Evolutionary conservation across 1,140 invertebrate species (phyloP).

Genomic region (Heliconius congener): DNA sequence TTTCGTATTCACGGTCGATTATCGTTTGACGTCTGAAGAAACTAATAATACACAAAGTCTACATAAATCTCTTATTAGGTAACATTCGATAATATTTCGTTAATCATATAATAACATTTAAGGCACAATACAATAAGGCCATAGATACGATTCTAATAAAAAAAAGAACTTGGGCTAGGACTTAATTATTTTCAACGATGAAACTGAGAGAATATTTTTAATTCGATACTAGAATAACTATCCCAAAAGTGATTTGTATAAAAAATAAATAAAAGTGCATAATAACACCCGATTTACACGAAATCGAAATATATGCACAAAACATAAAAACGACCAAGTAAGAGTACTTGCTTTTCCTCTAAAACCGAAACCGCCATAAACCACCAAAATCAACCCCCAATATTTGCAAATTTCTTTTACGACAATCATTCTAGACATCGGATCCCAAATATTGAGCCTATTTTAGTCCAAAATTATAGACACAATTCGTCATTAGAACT

Average conservation of each 20-base stretch:
- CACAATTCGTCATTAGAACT: neutral
- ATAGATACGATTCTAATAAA: neutral
- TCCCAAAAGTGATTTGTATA: neutral
- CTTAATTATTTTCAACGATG: neutral
- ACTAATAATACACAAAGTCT: neutral
- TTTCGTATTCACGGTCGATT: constrained; percentile 1
- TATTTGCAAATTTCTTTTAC: neutral
- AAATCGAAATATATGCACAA: constrained; percentile 8
- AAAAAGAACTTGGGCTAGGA: neutral
- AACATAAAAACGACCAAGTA: neutral
- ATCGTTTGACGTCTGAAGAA: constrained; percentile 12
- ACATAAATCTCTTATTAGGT: constrained; percentile 8
- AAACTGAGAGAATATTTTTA: neutral
- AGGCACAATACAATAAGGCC: constrained; percentile 11
- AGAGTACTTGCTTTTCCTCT: neutral
- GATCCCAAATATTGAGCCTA: neutral
- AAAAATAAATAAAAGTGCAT: neutral
- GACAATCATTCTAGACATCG: neutral
- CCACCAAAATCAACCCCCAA: neutral
- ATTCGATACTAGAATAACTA: neutral
- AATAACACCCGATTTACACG: neutral
- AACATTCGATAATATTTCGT: constrained; percentile 12
- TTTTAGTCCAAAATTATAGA: neutral
- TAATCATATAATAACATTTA: constrained; percentile 14
- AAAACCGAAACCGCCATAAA: neutral